These are phyloP conservation scores for Nasonia oneida DNA, from an alignment of 2,888 invertebrate species.

Conservation along the genomic window DNA sequence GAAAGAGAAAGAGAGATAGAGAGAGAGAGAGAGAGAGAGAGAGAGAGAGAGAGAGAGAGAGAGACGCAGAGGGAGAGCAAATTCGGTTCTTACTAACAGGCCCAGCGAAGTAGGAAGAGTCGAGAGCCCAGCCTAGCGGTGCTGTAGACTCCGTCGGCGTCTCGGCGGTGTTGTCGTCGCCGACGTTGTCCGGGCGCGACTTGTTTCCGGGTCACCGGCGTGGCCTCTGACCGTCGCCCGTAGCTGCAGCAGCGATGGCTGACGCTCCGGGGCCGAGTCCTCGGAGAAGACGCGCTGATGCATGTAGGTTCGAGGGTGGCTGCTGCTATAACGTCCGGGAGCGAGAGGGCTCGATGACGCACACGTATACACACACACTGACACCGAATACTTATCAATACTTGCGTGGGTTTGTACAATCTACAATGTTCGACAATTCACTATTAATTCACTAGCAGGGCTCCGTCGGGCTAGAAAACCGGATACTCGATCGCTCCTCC, in stretches of 20 bases:
- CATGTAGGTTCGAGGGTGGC: neutral
- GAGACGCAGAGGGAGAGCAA: neutral
- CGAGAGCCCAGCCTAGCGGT: neutral
- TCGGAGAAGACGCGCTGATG: neutral
- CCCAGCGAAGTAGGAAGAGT: too few relatives aligned
- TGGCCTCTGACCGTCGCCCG: neutral
- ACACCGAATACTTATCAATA: neutral
- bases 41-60: neutral
- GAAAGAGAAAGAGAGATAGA: neutral
- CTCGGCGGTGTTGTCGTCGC: neutral
- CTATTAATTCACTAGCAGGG: neutral
- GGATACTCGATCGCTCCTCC: neutral
- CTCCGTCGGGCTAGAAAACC: neutral
- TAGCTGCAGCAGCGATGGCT: neutral
- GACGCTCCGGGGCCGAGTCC: neutral
- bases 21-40: neutral
- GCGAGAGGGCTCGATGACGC: neutral
- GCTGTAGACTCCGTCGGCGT: neutral
- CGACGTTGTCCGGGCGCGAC: constrained; percentile 15
- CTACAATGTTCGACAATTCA: neutral
- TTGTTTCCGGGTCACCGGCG: constrained; percentile 23
- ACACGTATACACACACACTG: neutral
- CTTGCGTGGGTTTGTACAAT: neutral
- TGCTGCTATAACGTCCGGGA: neutral
- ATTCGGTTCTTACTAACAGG: neutral